A percentile compares a stretch with the other conserved stretches of the same genome.
Conservation (phyloP, 2,888 invertebrate species). For the Temnothorax unifasciatus region DNA sequence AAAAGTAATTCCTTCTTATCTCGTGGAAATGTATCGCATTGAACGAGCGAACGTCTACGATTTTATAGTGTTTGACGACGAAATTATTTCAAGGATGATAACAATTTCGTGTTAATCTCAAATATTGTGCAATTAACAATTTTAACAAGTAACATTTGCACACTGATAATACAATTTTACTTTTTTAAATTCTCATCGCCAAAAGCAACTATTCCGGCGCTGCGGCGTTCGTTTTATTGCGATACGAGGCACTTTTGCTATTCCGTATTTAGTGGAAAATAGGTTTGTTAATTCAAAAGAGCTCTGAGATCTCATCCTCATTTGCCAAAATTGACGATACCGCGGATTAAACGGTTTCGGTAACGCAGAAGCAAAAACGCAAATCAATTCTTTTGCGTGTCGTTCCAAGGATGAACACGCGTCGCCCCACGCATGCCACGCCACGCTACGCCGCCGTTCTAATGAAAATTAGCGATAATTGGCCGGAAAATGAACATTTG, state of each 20-base stretch:
- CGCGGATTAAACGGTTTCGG: conserved; percentile 30
- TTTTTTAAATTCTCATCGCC: not conserved
- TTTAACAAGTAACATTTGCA: not conserved
- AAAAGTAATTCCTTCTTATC: conserved; percentile 41
- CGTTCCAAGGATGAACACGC: conserved; percentile 31
- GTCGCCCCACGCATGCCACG: conserved; percentile 8
- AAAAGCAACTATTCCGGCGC: not conserved
- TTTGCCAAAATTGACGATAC: conserved; percentile 38
- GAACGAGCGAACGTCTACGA: not conserved
- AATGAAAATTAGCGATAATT: conserved; percentile 77
- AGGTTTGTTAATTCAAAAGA: not conserved
- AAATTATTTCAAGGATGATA: not conserved
- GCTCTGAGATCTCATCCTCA: not conserved
- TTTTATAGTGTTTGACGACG: not conserved
- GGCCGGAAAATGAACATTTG: conserved; percentile 75
- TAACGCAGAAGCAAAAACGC: conserved; percentile 54
- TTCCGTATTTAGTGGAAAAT: not conserved
- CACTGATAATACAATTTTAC: not conserved
- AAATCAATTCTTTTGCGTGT: conserved; percentile 65
- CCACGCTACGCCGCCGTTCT: conserved; percentile 53
- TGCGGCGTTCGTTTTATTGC: not conserved
- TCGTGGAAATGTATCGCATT: not conserved
- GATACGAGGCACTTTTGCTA: not conserved
- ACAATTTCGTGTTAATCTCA: not conserved
- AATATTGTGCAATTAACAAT: not conserved